Percentiles rank a stretch among this genome's conserved stretches.
Evolutionary conservation across 2,888 invertebrate species (phyloP).

Genomic region (Platynereis dumerilii): DNA sequence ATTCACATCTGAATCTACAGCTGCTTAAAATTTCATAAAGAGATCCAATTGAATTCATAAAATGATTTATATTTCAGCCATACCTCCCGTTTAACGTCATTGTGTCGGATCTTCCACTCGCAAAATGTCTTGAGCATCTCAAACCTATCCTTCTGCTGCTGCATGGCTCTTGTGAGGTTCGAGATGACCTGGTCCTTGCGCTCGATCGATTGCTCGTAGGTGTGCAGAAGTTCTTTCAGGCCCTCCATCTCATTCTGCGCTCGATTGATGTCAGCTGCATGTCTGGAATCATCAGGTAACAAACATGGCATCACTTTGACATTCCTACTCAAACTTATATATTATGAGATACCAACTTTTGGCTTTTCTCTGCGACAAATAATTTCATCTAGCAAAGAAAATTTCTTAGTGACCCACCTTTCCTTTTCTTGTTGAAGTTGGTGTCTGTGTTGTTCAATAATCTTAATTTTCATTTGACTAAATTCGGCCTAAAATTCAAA

Average conservation of each 20-base stretch:
- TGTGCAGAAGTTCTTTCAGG: slow-evolving; percentile 55
- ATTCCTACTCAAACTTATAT: too few species aligned
- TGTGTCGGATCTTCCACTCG: slow-evolving; percentile 56
- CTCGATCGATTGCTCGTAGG: slow-evolving; percentile 57
- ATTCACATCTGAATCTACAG: too few species aligned
- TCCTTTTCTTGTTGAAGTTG: slow-evolving; percentile 48
- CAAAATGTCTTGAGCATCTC: slow-evolving; percentile 55
- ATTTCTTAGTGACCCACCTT: slow-evolving; percentile 46
- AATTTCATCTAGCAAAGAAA: neutral
- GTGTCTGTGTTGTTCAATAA: slow-evolving; percentile 48
- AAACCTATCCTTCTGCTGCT: slow-evolving; percentile 56
- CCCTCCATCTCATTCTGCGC: slow-evolving; percentile 53
- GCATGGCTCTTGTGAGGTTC: slow-evolving; percentile 57
- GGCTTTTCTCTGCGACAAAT: too few species aligned
- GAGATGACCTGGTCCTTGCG: slow-evolving; percentile 60
- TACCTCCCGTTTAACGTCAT: slow-evolving; percentile 57
- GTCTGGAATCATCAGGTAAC: slow-evolving; percentile 39
- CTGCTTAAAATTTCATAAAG: too few species aligned
- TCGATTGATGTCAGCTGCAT: slow-evolving; percentile 47
- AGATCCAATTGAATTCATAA: too few species aligned
- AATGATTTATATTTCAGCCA: too few species aligned
- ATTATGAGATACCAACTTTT: too few species aligned
- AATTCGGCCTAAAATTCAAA: slow-evolving; percentile 50
- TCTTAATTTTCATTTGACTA: slow-evolving; percentile 51
- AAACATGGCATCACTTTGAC: too few species aligned